Percentiles rank a stretch among this genome's conserved stretches.
phyloP scores from a whole-genome alignment of 2,797 vertebrate genomes.

The Mallotus villosus region DNA sequence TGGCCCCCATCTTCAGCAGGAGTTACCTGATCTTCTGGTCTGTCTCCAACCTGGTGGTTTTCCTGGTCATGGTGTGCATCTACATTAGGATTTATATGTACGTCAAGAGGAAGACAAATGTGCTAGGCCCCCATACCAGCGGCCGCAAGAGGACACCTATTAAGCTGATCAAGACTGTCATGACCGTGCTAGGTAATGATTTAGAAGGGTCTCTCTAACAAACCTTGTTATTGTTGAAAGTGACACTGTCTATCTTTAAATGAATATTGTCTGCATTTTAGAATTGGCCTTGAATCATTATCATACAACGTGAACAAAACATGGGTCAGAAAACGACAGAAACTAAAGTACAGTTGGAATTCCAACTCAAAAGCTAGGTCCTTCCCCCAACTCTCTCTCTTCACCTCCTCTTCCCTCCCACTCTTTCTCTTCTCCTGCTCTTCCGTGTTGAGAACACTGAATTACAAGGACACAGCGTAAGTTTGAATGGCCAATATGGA shows the following conservation, averaged over 20 bases:
- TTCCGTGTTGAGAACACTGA: too few relatives aligned
- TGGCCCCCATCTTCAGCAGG: conserved; percentile 93
- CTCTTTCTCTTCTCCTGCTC: too few relatives aligned
- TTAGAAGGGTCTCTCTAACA: neutral
- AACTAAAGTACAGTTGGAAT: too few relatives aligned
- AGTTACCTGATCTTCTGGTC: conserved; percentile 97
- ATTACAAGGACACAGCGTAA: too few relatives aligned
- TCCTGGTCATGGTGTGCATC: conserved; percentile 90
- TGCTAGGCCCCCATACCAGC: conserved; percentile 83
- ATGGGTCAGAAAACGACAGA: neutral
- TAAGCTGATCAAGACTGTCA: conserved; percentile 97
- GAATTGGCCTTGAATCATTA: neutral
- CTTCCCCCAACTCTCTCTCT: too few relatives aligned
- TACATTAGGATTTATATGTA: conserved; percentile 94
- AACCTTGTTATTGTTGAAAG: too few relatives aligned
- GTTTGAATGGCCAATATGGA: too few relatives aligned
- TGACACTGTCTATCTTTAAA: neutral
- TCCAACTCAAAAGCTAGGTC: too few relatives aligned
- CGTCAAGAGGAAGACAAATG: conserved; percentile 87
- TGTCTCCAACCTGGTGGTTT: conserved; percentile 85
- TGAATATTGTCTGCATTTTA: neutral
- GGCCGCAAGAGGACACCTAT: conserved; percentile 88
- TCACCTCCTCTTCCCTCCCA: too few relatives aligned
- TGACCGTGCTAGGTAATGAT: conserved; percentile 92
- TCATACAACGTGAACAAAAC: neutral